Evolutionary conservation across 1,140 invertebrate genomes (phyloP).

Genomic region (Coptotermes formosanus): DNA sequence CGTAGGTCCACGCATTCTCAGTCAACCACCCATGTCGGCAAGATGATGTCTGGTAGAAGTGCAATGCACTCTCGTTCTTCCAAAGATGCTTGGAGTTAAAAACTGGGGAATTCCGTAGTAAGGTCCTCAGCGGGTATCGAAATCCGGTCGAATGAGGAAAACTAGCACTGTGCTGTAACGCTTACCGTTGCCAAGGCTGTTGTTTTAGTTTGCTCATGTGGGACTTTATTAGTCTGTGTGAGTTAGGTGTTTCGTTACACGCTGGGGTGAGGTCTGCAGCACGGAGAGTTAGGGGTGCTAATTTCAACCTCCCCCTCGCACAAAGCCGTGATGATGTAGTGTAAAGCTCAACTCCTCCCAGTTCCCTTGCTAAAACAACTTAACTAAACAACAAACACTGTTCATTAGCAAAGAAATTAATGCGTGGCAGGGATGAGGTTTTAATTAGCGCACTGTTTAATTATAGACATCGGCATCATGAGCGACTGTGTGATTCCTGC

Average conservation of each 20-base stretch:
- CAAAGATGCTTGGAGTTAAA: too few species aligned
- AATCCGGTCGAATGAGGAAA: too few species aligned
- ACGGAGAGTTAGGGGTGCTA: background rate
- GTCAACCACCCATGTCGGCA: too few species aligned
- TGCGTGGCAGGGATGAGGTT: background rate
- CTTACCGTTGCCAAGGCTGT: background rate
- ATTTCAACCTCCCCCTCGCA: background rate
- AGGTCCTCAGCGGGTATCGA: too few species aligned
- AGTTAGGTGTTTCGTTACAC: background rate
- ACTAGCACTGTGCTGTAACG: too few species aligned
- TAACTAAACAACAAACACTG: constrained; percentile 1
- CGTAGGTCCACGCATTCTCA: too few species aligned
- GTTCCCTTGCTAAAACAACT: background rate
- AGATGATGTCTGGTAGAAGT: too few species aligned
- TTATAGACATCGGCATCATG: background rate
- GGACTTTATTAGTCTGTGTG: background rate
- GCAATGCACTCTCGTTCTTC: too few species aligned
- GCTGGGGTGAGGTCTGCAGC: background rate
- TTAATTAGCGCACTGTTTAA: background rate
- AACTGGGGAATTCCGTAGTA: too few species aligned
- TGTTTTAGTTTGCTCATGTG: background rate
- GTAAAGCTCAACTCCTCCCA: background rate
- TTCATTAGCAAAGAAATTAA: constrained; percentile 1
- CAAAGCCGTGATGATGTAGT: background rate
- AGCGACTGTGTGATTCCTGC: background rate